phyloP scores from a whole-genome alignment of 2,113 vertebrate species.

The Aptenodytes forsteri region DNA sequence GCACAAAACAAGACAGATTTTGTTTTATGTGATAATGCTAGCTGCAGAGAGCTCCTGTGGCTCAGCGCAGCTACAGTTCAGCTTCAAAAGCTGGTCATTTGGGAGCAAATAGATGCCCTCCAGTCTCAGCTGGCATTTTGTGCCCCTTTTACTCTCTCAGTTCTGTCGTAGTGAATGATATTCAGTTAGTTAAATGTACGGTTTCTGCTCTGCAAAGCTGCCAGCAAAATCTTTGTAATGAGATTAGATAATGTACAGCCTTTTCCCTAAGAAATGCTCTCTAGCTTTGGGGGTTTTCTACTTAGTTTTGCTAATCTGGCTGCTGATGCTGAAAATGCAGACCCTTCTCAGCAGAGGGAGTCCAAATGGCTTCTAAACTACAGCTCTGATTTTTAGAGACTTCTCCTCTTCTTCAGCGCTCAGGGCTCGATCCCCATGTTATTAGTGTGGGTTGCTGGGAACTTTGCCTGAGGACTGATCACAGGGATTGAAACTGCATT shows the following conservation, averaged over 20 bases:
- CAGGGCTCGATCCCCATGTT: neutral
- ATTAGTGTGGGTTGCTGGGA: neutral
- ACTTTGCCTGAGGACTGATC: neutral
- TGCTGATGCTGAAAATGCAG: neutral
- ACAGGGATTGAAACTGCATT: neutral
- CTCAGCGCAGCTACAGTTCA: neutral
- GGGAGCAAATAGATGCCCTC: slow-evolving; percentile 48
- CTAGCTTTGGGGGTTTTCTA: slow-evolving; percentile 31
- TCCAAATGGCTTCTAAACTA: neutral
- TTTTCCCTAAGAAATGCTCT: neutral
- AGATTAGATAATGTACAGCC: slow-evolving; percentile 37
- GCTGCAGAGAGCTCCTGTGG: slow-evolving; percentile 43
- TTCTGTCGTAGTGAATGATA: slow-evolving; percentile 53
- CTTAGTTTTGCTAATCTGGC: slow-evolving; percentile 29
- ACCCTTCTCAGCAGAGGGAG: neutral
- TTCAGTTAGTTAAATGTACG: slow-evolving; percentile 20
- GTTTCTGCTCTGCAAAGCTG: slow-evolving; percentile 39
- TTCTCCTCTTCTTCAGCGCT: neutral
- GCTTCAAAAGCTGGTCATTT: slow-evolving; percentile 8
- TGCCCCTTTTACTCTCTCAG: slow-evolving; percentile 52
- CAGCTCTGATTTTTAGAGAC: neutral
- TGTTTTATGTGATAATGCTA: neutral
- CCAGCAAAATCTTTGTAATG: slow-evolving; percentile 36
- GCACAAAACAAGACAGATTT: slow-evolving; percentile 3
- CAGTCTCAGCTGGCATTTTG: slow-evolving; percentile 54